Conservation (phyloP, 1,140 invertebrate genomes). For the Hirudo medicinalis region DNA sequence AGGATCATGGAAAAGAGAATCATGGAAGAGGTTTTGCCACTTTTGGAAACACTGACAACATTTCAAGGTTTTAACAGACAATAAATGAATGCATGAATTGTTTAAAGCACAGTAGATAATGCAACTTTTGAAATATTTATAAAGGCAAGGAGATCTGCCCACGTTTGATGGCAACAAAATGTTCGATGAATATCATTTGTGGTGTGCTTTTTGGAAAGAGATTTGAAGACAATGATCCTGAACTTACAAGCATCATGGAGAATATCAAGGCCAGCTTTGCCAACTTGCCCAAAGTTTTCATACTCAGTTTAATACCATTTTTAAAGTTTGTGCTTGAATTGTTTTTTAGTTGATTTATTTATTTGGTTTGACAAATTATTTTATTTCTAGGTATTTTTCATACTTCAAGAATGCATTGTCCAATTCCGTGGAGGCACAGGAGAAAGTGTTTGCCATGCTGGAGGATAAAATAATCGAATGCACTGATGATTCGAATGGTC, state of each 20-base stretch:
- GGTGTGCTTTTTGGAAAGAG: slow-evolving; percentile 5
- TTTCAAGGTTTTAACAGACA: not conserved
- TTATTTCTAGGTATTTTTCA: not conserved
- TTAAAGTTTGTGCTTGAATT: not conserved
- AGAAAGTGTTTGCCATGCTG: slow-evolving; percentile 4
- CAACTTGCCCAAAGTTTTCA: not conserved
- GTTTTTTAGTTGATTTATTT: too few relatives aligned
- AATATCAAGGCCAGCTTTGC: not conserved
- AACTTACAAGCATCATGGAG: not conserved
- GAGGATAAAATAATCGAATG: slow-evolving; percentile 11
- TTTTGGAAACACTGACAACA: not conserved
- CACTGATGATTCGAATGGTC: not conserved
- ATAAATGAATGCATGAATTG: not conserved
- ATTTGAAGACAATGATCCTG: slow-evolving; percentile 4
- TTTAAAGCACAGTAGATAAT: not conserved
- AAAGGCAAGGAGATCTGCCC: not conserved
- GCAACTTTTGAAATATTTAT: not conserved
- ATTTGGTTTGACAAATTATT: not conserved
- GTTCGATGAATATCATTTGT: slow-evolving; percentile 4
- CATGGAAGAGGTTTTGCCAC: not conserved
- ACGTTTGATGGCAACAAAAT: not conserved
- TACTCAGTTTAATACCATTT: not conserved
- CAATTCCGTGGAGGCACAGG: not conserved
- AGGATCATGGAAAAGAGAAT: slow-evolving; percentile 16
- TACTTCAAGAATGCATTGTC: not conserved